Conservation (phyloP, 2,113 vertebrate species). For the Phrynosoma platyrhinos region DNA sequence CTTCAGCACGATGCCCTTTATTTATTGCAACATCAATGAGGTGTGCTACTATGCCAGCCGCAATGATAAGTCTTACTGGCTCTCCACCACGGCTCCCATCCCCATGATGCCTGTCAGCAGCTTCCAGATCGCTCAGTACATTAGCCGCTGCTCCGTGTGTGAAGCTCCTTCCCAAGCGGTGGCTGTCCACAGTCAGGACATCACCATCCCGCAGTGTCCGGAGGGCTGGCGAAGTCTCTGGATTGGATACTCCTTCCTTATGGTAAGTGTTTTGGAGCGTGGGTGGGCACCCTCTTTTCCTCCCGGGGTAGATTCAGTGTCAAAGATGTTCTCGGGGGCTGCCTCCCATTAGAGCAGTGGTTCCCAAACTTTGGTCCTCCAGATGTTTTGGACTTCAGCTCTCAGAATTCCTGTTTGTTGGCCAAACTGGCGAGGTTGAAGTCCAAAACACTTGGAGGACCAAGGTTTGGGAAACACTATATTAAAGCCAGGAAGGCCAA, state of each 20-base stretch:
- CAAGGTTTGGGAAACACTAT: no score
- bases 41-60: constrained; percentile 93
- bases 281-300: neutral
- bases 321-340: no score
- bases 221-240: constrained; percentile 93
- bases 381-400: no score
- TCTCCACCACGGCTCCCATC: constrained; percentile 92
- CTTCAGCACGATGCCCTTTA: constrained; percentile 97
- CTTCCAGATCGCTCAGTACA: constrained; percentile 85
- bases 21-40: constrained; percentile 93
- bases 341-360: no score
- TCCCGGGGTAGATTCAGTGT: neutral
- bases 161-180: constrained; percentile 92
- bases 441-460: no score
- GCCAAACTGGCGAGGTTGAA: no score
- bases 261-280: constrained; percentile 78
- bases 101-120: constrained; percentile 94
- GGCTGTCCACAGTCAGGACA: constrained; percentile 94
- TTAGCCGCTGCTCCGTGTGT: constrained; percentile 95
- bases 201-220: constrained; percentile 90
- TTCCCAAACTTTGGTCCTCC: no score
- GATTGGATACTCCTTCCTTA: constrained; percentile 98
- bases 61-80: constrained; percentile 98
- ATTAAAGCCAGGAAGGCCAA: no score
- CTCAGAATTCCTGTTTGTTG: no score